A percentile compares a stretch with the other conserved stretches of the same genome.
These are phyloP conservation scores for Neomonachus schauinslandi DNA, from an alignment of 2,113 vertebrate genomes.

Conservation along the genomic window DNA sequence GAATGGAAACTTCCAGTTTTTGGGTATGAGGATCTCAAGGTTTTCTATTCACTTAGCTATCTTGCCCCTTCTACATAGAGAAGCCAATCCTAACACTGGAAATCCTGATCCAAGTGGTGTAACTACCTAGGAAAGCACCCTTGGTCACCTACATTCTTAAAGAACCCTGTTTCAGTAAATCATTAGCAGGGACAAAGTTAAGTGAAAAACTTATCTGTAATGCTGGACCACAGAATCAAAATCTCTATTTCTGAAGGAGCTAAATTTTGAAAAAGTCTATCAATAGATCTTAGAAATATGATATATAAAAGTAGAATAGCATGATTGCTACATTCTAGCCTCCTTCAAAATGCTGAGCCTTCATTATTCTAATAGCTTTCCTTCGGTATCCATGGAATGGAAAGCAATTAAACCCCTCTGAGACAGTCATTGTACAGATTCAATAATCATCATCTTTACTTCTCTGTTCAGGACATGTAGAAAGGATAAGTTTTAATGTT, in stretches of 20 bases:
- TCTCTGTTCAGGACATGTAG: conserved; percentile 75
- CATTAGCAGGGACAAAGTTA: conserved; percentile 79
- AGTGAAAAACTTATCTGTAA: conserved; percentile 77
- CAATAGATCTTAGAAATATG: conserved; percentile 82
- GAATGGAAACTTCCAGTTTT: conserved; percentile 41
- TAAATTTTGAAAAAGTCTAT: conserved; percentile 82
- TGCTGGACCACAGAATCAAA: conserved; percentile 80
- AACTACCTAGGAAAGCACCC: not conserved
- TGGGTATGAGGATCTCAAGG: not conserved
- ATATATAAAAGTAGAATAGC: conserved; percentile 79
- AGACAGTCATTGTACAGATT: conserved; percentile 72
- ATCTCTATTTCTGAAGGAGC: conserved; percentile 77
- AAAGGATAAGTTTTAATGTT: conserved; percentile 77
- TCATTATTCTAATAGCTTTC: conserved; percentile 76
- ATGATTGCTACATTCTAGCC: conserved; percentile 72
- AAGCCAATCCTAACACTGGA: not conserved
- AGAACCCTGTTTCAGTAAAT: conserved; percentile 77
- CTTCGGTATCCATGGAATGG: conserved; percentile 80
- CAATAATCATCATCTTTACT: conserved; percentile 84
- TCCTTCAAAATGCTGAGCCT: conserved; percentile 81
- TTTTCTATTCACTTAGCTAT: conserved; percentile 25
- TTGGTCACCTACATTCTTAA: conserved; percentile 70
- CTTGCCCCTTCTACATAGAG: not conserved
- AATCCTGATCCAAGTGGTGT: conserved; percentile 2
- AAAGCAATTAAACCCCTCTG: conserved; percentile 80